Evolutionary conservation across 2,797 vertebrate genomes (phyloP).

Genomic region (Ficedula albicollis): DNA sequence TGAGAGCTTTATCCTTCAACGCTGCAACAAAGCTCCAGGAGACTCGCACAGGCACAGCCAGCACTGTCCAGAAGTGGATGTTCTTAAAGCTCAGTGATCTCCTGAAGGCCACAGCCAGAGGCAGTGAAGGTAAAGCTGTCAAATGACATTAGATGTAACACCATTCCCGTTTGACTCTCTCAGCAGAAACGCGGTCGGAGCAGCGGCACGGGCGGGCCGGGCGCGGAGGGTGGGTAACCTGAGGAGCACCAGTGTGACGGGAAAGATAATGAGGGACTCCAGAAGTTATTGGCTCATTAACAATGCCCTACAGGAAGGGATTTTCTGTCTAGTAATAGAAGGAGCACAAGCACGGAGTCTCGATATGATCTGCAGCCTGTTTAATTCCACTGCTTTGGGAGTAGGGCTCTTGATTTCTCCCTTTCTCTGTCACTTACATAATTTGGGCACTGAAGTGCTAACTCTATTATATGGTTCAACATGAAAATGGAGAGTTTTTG

Average conservation of each 20-base stretch:
- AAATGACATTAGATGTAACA: neutral
- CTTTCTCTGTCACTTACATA: conserved; percentile 50
- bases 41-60: neutral
- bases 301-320: conserved; percentile 41
- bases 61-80: neutral
- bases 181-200: neutral
- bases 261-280: conserved; percentile 4
- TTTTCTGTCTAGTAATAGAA: conserved; percentile 44
- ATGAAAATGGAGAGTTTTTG: conserved; percentile 22
- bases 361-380: conserved; percentile 29
- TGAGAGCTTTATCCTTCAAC: neutral
- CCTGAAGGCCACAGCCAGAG: neutral
- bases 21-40: fast-evolving
- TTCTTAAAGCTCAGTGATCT: neutral
- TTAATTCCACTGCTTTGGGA: conserved; percentile 54
- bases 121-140: neutral
- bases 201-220: neutral
- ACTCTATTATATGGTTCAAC: conserved; percentile 56
- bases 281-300: conserved; percentile 40
- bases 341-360: conserved; percentile 23
- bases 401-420: conserved; percentile 31
- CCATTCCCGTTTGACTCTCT: neutral
- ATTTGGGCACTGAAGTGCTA: conserved; percentile 65
- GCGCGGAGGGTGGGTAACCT: neutral
- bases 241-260: neutral